Evolutionary conservation across 2,797 vertebrate genomes (phyloP), one percentile per base, ranked within the genome.

Genomic region (Cossypha niveicapilla): DNA sequence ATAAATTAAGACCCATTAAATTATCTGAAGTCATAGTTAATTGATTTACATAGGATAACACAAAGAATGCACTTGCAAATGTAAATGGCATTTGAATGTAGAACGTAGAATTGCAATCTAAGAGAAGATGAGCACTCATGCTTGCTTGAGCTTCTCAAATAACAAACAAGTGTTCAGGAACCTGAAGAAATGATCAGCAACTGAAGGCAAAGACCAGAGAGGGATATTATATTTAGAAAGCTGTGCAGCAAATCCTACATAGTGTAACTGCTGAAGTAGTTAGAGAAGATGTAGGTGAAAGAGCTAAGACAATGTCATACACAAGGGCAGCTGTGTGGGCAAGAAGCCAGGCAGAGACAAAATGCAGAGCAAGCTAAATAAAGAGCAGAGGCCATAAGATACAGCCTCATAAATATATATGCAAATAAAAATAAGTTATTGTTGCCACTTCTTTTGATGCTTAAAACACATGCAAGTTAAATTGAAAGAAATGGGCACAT

Each of bases 291-390:
- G 60, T 66, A 89, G 80, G 86, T 94, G 80, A 92, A 95, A 94
- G 88, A 94, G 87, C 82, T 78, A 85, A 81, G 92, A 63, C 80
- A 93, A 92, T 76, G 74, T 86, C 93, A 94, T 77, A 67, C 44
- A 94, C 71, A 85, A 92, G 86, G 92, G 77, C 86, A 96, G 86
- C 89, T 89, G 78, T 67, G 60, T 95, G 86, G 80, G 84, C 92
- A 92, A 78, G 60, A 35, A 89, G 74, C 80, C 94, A 95, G 56
- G 48, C 27, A 76, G 44, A 92, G 71, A 88, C 15, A 92, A 96
- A 94, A 92, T 32, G 41, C 53, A 92, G 48, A 91, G 45, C 61
- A 86, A 60, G 44, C 88, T 89, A 94, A 93, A 94, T 74, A 88
- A 90, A 94, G 81, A 57, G 60, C 60, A 66, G 18, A 66, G 19